Conservation (phyloP, 2,888 invertebrate species). For the Ommatoiulus sabulosus region DNA sequence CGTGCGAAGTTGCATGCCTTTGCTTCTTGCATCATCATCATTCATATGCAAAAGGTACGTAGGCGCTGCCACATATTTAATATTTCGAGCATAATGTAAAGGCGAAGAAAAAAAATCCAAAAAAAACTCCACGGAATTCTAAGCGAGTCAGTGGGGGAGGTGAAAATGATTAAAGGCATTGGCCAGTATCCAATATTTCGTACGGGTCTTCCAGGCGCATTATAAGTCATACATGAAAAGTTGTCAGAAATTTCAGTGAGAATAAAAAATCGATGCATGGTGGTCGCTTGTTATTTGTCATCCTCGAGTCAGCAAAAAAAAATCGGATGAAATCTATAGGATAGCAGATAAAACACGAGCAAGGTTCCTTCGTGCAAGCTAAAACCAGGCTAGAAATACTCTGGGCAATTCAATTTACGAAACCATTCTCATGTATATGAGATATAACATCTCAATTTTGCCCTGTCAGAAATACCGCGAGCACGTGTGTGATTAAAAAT, state of each 20-base stretch:
- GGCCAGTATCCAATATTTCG: conserved; percentile 45
- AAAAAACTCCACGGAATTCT: neutral
- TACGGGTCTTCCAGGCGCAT: neutral
- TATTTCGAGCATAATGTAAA: neutral
- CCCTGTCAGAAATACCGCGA: neutral
- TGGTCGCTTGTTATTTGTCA: conserved; percentile 29
- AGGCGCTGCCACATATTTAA: neutral
- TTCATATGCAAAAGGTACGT: neutral
- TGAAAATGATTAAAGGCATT: conserved; percentile 45
- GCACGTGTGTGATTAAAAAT: neutral
- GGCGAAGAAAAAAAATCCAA: neutral
- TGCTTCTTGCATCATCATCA: neutral
- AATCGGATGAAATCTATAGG: neutral
- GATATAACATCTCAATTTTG: conserved; percentile 29
- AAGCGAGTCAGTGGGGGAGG: neutral
- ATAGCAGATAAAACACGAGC: conserved; percentile 4
- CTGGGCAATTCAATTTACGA: conserved; percentile 21
- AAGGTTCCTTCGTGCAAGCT: conserved; percentile 6
- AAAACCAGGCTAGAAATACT: conserved; percentile 7
- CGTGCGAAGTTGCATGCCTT: neutral
- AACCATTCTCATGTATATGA: conserved; percentile 29
- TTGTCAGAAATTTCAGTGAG: conserved; percentile 19
- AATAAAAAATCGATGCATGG: conserved; percentile 23
- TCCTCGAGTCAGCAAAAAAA: conserved; percentile 13
- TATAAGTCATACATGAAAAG: conserved; percentile 45